Evolutionary conservation across 2,797 vertebrate genomes (phyloP), one percentile per base, ranked within the genome.

Genomic region (Crocidura indochinensis): DNA sequence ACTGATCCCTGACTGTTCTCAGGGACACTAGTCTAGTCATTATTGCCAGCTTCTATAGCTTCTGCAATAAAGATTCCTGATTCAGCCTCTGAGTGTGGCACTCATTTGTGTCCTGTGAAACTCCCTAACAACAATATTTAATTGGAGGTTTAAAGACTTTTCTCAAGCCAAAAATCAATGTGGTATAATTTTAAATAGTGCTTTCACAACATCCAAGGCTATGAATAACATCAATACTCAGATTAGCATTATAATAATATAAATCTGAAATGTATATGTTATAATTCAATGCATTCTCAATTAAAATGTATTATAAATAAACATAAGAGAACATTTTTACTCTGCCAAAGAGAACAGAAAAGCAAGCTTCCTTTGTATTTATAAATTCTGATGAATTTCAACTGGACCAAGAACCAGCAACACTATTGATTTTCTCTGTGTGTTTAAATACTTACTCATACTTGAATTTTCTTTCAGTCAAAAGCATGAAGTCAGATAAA

Each of bases 371-470:
- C 14, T 38, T 8, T 60, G 51, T 11, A 67, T 89, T 89, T 87
- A 68, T 68, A 78, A 75, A 91, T 72, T 88, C 46, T 83, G 53
- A 72, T 88, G 14, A 5, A 88, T 88, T 68, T 90, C 11, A 71
- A 49, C 27, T 79, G n/a, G 6, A 60, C 24, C 26, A 82, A 81
- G n/a, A 68, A 9, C 1, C 20, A 78, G 22, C 0, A 67, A n/a
- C 51, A 79, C n/a, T 79, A 29, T 53, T 56, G 38, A 29, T 10
- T 38, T 17, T 24, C 1, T 53, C 20, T 20, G 19, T 46, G 12
- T 64, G 8, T 38, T 73, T 86, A 75, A 27, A 49, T 81, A 17
- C 69, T 60, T 85, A 79, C 11, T 64, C 38, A 83, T 92, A 79
- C 26, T 64, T 20, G 56, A 27, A 1, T 51, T 84, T 75, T 85